Conservation (phyloP, 2,113 vertebrate genomes). For the Paradisaea rubra region DNA sequence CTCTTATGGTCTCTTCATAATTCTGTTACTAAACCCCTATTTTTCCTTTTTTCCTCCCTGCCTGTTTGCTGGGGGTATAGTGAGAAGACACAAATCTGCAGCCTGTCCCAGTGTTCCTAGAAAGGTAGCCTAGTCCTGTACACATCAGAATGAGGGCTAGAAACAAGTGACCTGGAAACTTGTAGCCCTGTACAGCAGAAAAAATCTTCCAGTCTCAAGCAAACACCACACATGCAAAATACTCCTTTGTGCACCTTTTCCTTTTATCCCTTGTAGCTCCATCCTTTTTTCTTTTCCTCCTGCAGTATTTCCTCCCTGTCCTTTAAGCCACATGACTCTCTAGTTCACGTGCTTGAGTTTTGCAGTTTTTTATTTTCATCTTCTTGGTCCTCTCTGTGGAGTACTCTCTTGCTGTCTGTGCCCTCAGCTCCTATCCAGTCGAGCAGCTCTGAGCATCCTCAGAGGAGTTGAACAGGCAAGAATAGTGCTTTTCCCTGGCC, state of each 20-base stretch:
- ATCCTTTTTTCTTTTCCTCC: neutral
- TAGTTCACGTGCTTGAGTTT: rapidly evolving
- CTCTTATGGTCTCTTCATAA: rapidly evolving
- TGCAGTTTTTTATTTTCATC: neutral
- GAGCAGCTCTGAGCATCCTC: neutral
- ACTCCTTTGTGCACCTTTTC: neutral
- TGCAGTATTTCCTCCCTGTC: neutral
- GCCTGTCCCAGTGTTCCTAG: neutral
- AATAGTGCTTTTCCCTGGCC: neutral
- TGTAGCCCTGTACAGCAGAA: neutral
- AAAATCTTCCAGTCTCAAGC: neutral
- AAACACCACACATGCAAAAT: neutral
- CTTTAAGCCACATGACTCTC: neutral
- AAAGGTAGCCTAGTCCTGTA: neutral
- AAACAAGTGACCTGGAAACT: neutral
- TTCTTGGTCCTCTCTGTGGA: neutral
- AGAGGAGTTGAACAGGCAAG: neutral
- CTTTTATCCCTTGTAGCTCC: neutral
- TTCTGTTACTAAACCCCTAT: neutral
- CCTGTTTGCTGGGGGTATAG: rapidly evolving
- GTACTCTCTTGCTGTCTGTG: neutral
- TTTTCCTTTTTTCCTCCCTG: rapidly evolving
- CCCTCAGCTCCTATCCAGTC: neutral
- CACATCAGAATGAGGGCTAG: neutral
- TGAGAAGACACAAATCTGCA: neutral